Percentiles rank a stretch among this genome's conserved stretches.
These are phyloP conservation scores for Tokudaia tokunoshimensis DNA, from an alignment of 2,797 vertebrate species.

Conservation along the genomic window DNA sequence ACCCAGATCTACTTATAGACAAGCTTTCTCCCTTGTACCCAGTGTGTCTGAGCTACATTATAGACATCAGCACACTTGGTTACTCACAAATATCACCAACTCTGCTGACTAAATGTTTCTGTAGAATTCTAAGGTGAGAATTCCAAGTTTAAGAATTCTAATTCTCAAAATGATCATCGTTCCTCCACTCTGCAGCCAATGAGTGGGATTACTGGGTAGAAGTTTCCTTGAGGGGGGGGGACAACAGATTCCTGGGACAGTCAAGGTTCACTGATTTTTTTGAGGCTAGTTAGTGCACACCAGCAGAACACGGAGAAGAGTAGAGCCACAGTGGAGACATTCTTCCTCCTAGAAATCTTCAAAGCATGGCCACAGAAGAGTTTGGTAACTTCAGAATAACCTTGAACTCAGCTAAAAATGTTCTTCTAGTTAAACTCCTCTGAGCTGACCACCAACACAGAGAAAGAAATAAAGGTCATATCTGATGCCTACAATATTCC, in stretches of 20 bases:
- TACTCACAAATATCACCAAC: not conserved
- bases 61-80: not conserved
- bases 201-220: not conserved
- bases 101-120: fast-evolving
- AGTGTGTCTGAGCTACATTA: not conserved
- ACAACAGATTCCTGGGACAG: not conserved
- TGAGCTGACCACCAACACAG: not conserved
- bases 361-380: not conserved
- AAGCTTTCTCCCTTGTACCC: fast-evolving
- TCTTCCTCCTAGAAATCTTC: not conserved
- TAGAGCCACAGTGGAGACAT: not conserved
- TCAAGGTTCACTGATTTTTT: not conserved
- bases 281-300: not conserved
- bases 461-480: not conserved
- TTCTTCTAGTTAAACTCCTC: not conserved
- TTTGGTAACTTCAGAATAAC: not conserved
- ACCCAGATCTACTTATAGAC: not conserved
- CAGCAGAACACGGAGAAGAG: not conserved
- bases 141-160: not conserved
- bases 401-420: not conserved
- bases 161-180: not conserved
- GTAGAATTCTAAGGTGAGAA: not conserved
- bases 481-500: not conserved
- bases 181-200: not conserved
- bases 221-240: not conserved